A percentile compares a stretch with the other conserved stretches of the same genome.
Conservation (phyloP, 2,888 invertebrate genomes). For the Athrips mouffetella region DNA sequence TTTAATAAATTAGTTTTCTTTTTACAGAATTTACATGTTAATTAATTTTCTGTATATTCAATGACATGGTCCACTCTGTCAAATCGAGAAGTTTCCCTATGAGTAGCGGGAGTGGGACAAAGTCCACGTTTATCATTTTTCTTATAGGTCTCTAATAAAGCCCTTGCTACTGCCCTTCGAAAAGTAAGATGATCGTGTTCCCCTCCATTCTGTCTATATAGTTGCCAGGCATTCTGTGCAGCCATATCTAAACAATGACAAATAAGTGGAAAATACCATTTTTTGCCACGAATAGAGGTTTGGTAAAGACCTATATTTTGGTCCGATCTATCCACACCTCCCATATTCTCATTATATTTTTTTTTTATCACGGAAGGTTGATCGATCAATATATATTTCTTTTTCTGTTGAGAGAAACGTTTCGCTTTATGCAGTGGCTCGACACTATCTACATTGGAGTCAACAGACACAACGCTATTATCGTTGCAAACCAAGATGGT, state of each 20-base stretch:
- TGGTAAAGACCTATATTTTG: conserved; percentile 12
- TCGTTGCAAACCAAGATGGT: conserved; percentile 1
- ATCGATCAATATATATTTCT: conserved; percentile 8
- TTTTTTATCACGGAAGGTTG: conserved; percentile 10
- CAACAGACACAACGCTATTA: conserved; percentile 11
- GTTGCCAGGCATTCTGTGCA: conserved; percentile 8
- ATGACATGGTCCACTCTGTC: background rate
- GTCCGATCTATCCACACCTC: conserved; percentile 5
- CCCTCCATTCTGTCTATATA: background rate
- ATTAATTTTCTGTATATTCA: background rate
- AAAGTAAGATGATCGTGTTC: background rate
- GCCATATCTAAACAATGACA: conserved; percentile 13
- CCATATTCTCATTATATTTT: conserved; percentile 12
- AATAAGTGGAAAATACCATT: conserved; percentile 13
- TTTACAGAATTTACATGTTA: background rate
- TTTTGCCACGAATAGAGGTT: conserved; percentile 10
- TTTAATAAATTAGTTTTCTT: background rate
- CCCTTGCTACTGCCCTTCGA: background rate
- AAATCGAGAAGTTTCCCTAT: background rate
- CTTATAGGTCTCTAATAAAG: background rate
- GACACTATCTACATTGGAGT: background rate
- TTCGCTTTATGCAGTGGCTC: too few species aligned
- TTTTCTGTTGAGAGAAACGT: conserved; percentile 11
- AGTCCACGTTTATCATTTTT: background rate
- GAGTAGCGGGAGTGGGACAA: background rate